Conservation (phyloP, 1,140 invertebrate species). For the Heliconius congener region DNA sequence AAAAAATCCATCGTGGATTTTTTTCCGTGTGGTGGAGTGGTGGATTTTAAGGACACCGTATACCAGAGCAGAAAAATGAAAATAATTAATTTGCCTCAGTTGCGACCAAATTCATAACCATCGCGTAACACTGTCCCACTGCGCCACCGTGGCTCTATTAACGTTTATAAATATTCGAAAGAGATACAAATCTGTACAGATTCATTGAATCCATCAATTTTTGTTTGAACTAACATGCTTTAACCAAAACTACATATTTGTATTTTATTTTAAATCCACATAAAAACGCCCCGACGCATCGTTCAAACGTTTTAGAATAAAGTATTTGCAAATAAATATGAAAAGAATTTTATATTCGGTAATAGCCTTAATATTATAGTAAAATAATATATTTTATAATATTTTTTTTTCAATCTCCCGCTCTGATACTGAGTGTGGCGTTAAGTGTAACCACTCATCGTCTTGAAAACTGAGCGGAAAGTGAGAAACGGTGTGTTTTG, state of each 20-base stretch:
- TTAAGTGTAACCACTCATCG: too few relatives aligned
- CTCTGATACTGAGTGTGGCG: too few relatives aligned
- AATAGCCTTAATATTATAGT: neutral
- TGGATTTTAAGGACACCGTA: too few relatives aligned
- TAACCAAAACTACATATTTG: neutral
- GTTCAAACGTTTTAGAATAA: neutral
- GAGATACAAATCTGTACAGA: neutral
- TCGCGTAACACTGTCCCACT: neutral
- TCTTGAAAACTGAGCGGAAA: too few relatives aligned
- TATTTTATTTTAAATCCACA: neutral
- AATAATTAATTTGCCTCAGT: neutral
- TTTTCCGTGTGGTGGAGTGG: too few relatives aligned
- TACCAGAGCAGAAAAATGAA: too few relatives aligned
- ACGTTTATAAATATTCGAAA: neutral
- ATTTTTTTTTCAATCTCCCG: too few relatives aligned
- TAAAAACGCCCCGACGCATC: neutral
- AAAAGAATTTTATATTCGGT: neutral
- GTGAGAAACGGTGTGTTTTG: too few relatives aligned
- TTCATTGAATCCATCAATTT: conserved; percentile 3
- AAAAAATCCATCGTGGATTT: too few relatives aligned
- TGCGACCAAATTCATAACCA: neutral
- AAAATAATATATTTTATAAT: too few relatives aligned
- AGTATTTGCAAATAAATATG: neutral
- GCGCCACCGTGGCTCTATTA: neutral
- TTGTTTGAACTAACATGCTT: neutral